Percentiles rank a stretch among this genome's conserved stretches.
Conservation (phyloP, 1,140 invertebrate genomes). For the Stegodyphus mimosarum region DNA sequence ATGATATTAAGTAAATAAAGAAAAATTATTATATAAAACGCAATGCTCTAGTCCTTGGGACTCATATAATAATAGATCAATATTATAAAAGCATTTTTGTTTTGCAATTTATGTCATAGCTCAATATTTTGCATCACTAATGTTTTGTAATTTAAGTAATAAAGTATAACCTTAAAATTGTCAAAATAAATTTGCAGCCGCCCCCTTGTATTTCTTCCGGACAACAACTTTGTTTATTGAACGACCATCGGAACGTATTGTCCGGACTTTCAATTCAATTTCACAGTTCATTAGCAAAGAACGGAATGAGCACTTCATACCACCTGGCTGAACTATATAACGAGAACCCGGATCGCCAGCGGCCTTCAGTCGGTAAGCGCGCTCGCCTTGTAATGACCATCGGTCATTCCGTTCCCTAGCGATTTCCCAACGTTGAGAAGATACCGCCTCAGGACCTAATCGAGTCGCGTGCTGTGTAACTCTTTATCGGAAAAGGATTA, state of each 20-base stretch:
- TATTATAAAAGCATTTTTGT: no score
- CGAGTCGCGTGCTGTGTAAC: neutral
- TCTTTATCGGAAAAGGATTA: neutral
- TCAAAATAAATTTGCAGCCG: neutral
- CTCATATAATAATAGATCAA: no score
- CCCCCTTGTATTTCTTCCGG: neutral
- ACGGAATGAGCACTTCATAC: slow-evolving; percentile 17
- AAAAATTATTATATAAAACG: no score
- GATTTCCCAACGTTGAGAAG: slow-evolving; percentile 21
- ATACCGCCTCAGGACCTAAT: neutral
- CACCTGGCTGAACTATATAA: slow-evolving; percentile 55
- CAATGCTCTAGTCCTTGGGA: no score
- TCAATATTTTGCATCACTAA: no score
- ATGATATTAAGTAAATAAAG: no score
- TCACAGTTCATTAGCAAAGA: slow-evolving; percentile 54
- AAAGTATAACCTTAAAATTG: no score
- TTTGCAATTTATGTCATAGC: no score
- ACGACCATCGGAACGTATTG: slow-evolving; percentile 20
- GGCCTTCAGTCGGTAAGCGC: neutral
- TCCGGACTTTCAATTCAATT: slow-evolving; percentile 46
- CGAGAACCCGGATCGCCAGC: neutral
- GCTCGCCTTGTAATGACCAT: neutral
- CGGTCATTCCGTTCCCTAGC: neutral
- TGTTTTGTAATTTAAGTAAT: no score
- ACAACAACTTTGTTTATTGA: slow-evolving; percentile 48